These are phyloP conservation scores for Anolis apletophallus DNA, from an alignment of 2,797 vertebrate species.

Conservation along the genomic window DNA sequence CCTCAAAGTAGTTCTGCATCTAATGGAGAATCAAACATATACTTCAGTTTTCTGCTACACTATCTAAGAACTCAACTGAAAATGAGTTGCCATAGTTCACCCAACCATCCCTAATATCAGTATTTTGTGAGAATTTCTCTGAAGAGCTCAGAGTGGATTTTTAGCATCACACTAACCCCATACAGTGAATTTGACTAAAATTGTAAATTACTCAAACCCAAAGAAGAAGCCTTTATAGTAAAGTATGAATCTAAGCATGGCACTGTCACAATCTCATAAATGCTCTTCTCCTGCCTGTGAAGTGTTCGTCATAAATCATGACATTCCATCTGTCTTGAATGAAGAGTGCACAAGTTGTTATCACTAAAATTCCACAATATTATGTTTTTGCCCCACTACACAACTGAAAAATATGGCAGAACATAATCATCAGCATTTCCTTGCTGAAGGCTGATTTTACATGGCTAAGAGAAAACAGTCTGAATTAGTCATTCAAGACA, in stretches of 20 bases:
- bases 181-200: background rate
- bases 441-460: slow-evolving; percentile 24
- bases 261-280: background rate
- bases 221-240: background rate
- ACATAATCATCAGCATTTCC: slow-evolving; percentile 15
- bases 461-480: slow-evolving; percentile 17
- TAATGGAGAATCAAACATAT: background rate
- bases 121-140: background rate
- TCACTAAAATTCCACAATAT: background rate
- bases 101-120: background rate
- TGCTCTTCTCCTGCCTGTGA: background rate
- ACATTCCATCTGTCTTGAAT: background rate
- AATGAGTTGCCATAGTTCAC: too few relatives aligned
- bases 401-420: background rate
- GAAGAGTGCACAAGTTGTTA: background rate
- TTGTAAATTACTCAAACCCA: background rate
- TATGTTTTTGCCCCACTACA: background rate
- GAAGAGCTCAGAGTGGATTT: background rate
- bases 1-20: background rate
- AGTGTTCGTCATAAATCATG: background rate
- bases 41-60: background rate
- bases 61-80: background rate
- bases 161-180: background rate
- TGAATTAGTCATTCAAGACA: background rate
- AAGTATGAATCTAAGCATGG: background rate